Conservation (phyloP, 1,140 invertebrate genomes). For the Riptortus pedestris region DNA sequence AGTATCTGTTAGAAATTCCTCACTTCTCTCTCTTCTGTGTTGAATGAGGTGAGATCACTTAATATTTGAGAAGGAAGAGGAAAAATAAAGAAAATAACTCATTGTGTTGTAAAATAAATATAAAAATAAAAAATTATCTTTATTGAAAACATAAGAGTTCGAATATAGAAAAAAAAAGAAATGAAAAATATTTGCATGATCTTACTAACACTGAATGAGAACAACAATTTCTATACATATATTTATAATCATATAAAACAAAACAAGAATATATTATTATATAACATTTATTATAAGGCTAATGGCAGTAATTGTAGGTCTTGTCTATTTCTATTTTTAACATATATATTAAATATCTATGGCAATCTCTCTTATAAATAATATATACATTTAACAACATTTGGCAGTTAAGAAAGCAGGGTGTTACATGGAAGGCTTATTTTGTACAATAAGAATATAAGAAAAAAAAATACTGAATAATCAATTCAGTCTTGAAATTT, state of each 20-base stretch:
- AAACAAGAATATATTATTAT: constrained; percentile 17
- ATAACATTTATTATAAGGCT: constrained; percentile 11
- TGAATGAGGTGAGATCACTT: too few relatives aligned
- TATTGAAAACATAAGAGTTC: constrained; percentile 11
- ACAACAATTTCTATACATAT: constrained; percentile 14
- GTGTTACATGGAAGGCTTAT: constrained; percentile 6
- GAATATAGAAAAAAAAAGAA: not conserved
- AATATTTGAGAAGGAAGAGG: too few relatives aligned
- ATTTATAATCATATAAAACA: constrained; percentile 15
- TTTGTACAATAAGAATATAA: constrained; percentile 14
- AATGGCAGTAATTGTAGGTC: constrained; percentile 13
- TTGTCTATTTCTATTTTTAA: constrained; percentile 16
- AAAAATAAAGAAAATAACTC: not conserved
- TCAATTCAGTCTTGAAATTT: constrained; percentile 21
- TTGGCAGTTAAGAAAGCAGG: constrained; percentile 11
- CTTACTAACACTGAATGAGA: constrained; percentile 14
- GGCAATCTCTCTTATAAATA: constrained; percentile 11
- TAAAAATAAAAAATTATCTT: constrained; percentile 18
- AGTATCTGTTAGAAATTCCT: too few relatives aligned
- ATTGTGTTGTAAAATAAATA: constrained; percentile 10
- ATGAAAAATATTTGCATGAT: not conserved
- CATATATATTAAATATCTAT: constrained; percentile 17
- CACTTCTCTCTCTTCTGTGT: too few relatives aligned
- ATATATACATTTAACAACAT: constrained; percentile 9
- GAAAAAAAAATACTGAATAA: constrained; percentile 25